These are phyloP conservation scores for Acrobasis consociella DNA, from an alignment of 2,888 invertebrate species.

Conservation along the genomic window DNA sequence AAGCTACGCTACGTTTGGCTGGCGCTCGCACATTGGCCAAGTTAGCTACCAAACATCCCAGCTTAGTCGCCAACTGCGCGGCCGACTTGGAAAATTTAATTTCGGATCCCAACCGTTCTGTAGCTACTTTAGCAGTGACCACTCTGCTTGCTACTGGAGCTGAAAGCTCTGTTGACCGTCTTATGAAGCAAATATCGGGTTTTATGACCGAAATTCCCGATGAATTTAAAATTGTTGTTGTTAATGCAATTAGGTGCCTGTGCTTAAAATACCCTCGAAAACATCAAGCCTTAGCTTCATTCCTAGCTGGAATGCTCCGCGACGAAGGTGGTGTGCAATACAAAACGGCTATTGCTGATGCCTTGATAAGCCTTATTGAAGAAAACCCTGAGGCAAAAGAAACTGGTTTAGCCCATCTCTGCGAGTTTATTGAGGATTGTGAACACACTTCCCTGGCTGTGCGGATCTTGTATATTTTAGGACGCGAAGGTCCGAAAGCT, in stretches of 20 bases:
- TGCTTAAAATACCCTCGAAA: slow-evolving; percentile 98
- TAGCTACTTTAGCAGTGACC: slow-evolving; percentile 99
- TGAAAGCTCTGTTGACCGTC: slow-evolving; percentile 97
- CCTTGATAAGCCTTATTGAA: slow-evolving; percentile 98
- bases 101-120: slow-evolving; percentile 97
- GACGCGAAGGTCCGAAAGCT: slow-evolving; percentile 98
- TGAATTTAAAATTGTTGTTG: slow-evolving; percentile 99
- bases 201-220: slow-evolving; percentile 99
- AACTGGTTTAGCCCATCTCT: slow-evolving; percentile 97
- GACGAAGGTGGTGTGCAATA: slow-evolving; percentile 99
- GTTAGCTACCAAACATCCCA: slow-evolving; percentile 97
- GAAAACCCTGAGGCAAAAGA: slow-evolving; percentile 99
- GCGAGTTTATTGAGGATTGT: slow-evolving; percentile 99
- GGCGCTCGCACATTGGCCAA: slow-evolving; percentile 98
- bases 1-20: slow-evolving; percentile 96
- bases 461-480: slow-evolving; percentile 96
- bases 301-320: slow-evolving; percentile 97
- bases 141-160: slow-evolving; percentile 99
- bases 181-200: slow-evolving; percentile 99
- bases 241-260: slow-evolving; percentile 93
- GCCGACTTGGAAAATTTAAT: slow-evolving; percentile 98
- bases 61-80: slow-evolving; percentile 98
- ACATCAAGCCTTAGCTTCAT: slow-evolving; percentile 97
- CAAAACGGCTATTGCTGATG: slow-evolving; percentile 99
- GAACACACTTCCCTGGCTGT: slow-evolving; percentile 98